A percentile compares a stretch with the other conserved stretches of the same genome.
These are phyloP conservation scores for Bungarus multicinctus DNA, from an alignment of 2,113 vertebrate species.

Conservation along the genomic window DNA sequence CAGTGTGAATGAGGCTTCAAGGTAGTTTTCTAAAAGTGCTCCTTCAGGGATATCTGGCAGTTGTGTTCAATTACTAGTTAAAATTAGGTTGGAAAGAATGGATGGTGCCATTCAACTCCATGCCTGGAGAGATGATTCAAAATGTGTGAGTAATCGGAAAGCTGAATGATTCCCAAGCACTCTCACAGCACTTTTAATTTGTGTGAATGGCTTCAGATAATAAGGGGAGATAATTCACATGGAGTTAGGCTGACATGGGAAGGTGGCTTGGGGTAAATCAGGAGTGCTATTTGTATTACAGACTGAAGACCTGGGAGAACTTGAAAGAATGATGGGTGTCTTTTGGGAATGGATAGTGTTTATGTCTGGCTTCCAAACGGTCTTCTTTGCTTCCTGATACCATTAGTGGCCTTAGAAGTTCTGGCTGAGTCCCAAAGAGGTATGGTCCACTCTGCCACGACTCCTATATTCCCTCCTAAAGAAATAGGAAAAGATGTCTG, in stretches of 20 bases:
- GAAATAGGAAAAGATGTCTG: background rate
- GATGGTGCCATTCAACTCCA: slow-evolving; percentile 24
- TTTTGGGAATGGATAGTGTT: slow-evolving; percentile 13
- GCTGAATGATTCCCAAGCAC: background rate
- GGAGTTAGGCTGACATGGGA: background rate
- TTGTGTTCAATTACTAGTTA: slow-evolving; percentile 54
- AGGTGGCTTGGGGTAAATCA: background rate
- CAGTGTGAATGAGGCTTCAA: slow-evolving; percentile 49
- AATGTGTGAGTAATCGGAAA: background rate
- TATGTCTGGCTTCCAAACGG: slow-evolving; percentile 9
- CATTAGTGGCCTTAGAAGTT: slow-evolving; percentile 11
- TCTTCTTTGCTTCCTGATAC: slow-evolving; percentile 8
- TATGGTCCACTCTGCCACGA: background rate
- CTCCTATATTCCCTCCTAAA: background rate
- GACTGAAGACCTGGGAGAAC: background rate
- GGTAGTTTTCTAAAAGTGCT: slow-evolving; percentile 60
- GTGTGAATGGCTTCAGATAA: background rate
- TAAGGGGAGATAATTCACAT: background rate
- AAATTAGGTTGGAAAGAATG: slow-evolving; percentile 30
- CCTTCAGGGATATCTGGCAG: slow-evolving; percentile 46
- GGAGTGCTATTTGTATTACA: background rate
- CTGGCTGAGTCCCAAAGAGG: background rate
- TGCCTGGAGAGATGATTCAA: background rate
- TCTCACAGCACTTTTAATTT: background rate
- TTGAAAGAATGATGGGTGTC: slow-evolving; percentile 3